Base-by-base conservation (phyloP, 2,888 invertebrate genomes). In the Ephialtes manifestator region DNA sequence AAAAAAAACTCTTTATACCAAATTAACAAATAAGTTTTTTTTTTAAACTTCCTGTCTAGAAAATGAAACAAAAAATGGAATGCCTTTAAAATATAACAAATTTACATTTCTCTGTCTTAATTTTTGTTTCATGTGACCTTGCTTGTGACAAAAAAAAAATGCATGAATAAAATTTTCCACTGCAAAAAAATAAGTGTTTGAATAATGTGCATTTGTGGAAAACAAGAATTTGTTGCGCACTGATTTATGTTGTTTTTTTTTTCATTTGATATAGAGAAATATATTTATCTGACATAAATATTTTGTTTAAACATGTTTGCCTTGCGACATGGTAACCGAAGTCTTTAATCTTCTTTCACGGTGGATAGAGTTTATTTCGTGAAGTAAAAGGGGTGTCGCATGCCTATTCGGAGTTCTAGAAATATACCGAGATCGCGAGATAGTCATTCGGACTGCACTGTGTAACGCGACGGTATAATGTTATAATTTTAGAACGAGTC, bases 401-500 rank as follows among this genome's bases (percentile, higher is more conserved):
- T 46, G 68, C 53, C 74, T 83, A 76, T 83, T 39, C 83, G 82
- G 72, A 67, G 85, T 72, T 83, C 76, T 83, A 80, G 76, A 85
- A 83, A 85, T 85, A 81, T 81, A 86, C 78, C 78, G 83, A 81
- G 83, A 79, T 74, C 67, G 60, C 35, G 78, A 75, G 78, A 81
- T 48, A 70, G 81, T 84, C 60, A 74, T 70, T 84, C 81, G 77
- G 72, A 77, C 81, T 78, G 68, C 77, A 84, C 72, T 8, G 74
- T 78, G 55, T 72, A 74, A 74, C 74, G 68, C 63, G 70, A 76
- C 74, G 43, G 74, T 85, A 85, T 68, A 78, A 85, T 71, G 85
- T 81, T 79, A 81, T 84, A 87, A 87, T 87, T 87, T 87, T 87
- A 87, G 87, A 86, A 80, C 81, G 78, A 79, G 83, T 81, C 81